Evolutionary conservation across 2,797 vertebrate genomes (phyloP).

Genomic region (Pipistrellus pygmaeus): DNA sequence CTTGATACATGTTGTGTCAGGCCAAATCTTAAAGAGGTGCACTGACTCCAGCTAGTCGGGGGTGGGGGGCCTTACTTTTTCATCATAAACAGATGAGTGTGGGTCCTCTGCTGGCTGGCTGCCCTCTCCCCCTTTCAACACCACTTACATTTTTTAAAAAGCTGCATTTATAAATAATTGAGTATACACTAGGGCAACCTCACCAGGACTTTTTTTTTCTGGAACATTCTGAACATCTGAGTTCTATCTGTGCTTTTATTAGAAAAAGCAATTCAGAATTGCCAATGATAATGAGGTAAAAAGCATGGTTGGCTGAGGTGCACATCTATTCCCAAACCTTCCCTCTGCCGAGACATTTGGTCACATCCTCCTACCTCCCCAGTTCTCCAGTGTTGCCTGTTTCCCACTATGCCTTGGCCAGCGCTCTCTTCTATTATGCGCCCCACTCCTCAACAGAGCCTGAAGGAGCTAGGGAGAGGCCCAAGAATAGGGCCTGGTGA

Average conservation of each 20-base stretch:
- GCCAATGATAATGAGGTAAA: neutral
- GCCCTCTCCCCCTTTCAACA: slow-evolving; percentile 60
- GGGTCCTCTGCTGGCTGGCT: slow-evolving; percentile 30
- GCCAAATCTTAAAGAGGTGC: neutral
- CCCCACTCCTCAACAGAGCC: neutral
- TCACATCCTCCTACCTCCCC: neutral
- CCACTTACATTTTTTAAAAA: neutral
- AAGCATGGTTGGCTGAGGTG: neutral
- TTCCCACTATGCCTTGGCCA: neutral
- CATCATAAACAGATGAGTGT: slow-evolving; percentile 67
- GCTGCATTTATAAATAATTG: slow-evolving; percentile 48
- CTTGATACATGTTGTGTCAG: neutral
- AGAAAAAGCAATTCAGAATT: slow-evolving; percentile 57
- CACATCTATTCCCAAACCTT: neutral
- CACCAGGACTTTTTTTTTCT: neutral
- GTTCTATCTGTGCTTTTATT: slow-evolving; percentile 58
- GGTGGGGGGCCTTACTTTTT: slow-evolving; percentile 5
- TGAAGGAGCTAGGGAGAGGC: neutral
- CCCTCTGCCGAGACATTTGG: neutral
- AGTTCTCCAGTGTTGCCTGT: neutral
- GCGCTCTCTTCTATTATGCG: neutral
- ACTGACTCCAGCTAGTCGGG: neutral
- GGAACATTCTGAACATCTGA: slow-evolving; percentile 63
- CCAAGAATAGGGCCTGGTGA: neutral
- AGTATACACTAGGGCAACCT: slow-evolving; percentile 55